Base-by-base conservation (phyloP, 2,113 vertebrate species). In the Dissostichus mawsoni region DNA sequence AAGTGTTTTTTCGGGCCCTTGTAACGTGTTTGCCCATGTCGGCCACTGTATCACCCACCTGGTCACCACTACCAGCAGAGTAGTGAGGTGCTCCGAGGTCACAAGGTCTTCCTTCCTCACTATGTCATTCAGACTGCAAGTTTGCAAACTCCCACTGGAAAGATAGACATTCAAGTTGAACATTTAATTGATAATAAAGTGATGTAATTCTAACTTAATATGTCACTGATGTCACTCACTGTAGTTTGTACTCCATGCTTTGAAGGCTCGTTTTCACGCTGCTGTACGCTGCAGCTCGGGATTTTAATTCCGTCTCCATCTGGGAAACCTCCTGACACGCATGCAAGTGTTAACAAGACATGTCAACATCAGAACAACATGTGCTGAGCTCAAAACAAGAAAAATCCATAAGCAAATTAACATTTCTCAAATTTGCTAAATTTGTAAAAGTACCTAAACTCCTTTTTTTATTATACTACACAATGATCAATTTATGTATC, bases 31-130 rank as follows among this genome's bases (percentile, higher is more conserved):
- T 41, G 36, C 36, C 36, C 5, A 41, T 41, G 7, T 41, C 6
- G 36, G 36, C 36, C 36, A 41, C 7, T 8, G 29, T 76, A 16
- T 74, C 55, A 87, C 97, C 92, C 86, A 99, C 98, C 97, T 98
- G 91, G 94, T 92, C 52, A 99, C 97, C 29, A 99, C 95, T 2
- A 98, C 97, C 47, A 99, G 92, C 2, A 99, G 94, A 0, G 98
- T 99, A 84, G 97, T 95, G 59, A 99, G 97, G 81, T 99, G 98
- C 87, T 99, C 97, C 0, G 98, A 99, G 80, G 95, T 92, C 86
- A 99, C 97, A 50, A 99, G 95, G 91, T 99, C 98, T 23, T 99
- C 97, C 87, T 95, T 97, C 90, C 91, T 96, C 74, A 99, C 95
- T 0, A 98, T 93, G 56, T 95, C 95, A 4, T 92, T 95, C 78